A percentile compares a stretch with the other conserved stretches of the same genome.
Conservation (phyloP, 2,797 vertebrate species). For the Bradypus variegatus region DNA sequence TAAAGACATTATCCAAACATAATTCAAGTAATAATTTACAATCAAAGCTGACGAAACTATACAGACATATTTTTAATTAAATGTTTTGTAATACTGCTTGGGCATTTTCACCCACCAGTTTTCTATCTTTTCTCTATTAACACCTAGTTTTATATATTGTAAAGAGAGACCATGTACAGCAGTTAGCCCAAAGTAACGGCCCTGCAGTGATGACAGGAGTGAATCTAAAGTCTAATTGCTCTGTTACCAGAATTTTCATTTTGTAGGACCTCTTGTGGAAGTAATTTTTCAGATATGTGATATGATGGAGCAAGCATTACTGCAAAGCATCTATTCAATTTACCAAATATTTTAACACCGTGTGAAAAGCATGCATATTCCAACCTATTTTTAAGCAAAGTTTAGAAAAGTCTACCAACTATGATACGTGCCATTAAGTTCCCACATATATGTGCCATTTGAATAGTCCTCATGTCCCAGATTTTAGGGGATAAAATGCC, state of each 20-base stretch:
- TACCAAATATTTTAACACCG: conserved; percentile 38
- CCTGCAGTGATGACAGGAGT: background rate
- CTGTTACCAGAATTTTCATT: background rate
- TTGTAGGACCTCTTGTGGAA: background rate
- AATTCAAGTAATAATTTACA: conserved; percentile 33
- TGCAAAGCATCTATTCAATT: conserved; percentile 18
- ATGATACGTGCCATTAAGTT: background rate
- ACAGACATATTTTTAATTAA: conserved; percentile 1
- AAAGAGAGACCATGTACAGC: background rate
- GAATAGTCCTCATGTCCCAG: background rate
- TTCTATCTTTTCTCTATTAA: background rate
- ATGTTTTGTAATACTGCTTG: background rate
- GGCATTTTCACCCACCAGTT: background rate
- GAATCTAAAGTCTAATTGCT: background rate
- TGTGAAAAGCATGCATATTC: background rate
- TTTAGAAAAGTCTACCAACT: conserved; percentile 29
- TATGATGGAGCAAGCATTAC: background rate
- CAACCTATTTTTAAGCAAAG: conserved; percentile 33
- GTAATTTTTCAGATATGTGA: background rate
- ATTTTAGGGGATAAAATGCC: conserved; percentile 35
- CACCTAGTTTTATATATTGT: background rate
- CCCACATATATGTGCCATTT: background rate
- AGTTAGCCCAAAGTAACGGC: background rate
- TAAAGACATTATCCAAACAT: conserved; percentile 13
- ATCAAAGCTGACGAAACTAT: background rate